phyloP scores from a whole-genome alignment of 2,888 invertebrate species.

The Cetonia aurata region DNA sequence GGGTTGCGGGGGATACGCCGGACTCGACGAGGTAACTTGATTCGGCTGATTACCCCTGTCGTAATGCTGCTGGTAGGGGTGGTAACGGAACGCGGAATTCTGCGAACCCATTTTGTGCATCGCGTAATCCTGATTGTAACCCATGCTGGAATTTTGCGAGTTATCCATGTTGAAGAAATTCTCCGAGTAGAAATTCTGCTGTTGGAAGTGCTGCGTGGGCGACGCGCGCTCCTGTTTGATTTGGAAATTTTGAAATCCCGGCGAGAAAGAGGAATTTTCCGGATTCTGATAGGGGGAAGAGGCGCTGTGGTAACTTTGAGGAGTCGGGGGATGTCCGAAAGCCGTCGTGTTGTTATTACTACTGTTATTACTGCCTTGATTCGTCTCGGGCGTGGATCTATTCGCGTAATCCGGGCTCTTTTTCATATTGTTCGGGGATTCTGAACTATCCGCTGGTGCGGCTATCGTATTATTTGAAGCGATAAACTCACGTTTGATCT shows the following conservation, averaged over 20 bases:
- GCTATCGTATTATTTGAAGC: slow-evolving; percentile 69
- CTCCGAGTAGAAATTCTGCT: slow-evolving; percentile 50
- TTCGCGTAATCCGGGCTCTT: slow-evolving; percentile 71
- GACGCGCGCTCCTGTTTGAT: slow-evolving; percentile 67
- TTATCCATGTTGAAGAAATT: slow-evolving; percentile 58
- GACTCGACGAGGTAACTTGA: slow-evolving; percentile 66
- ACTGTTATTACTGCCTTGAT: slow-evolving; percentile 58
- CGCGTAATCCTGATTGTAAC: slow-evolving; percentile 60
- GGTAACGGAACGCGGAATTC: slow-evolving; percentile 61
- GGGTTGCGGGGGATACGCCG: slow-evolving; percentile 74
- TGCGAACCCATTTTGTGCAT: slow-evolving; percentile 58
- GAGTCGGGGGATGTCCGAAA: slow-evolving; percentile 75
- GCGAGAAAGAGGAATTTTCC: slow-evolving; percentile 72
- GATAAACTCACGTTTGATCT: slow-evolving; percentile 69
- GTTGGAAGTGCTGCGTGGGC: slow-evolving; percentile 57
- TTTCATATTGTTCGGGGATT: slow-evolving; percentile 72
- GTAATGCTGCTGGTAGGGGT: slow-evolving; percentile 63
- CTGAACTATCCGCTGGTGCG: slow-evolving; percentile 83
- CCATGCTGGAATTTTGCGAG: slow-evolving; percentile 56
- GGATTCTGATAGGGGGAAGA: slow-evolving; percentile 75
- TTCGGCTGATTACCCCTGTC: slow-evolving; percentile 51
- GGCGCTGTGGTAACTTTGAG: slow-evolving; percentile 77
- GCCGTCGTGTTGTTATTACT: slow-evolving; percentile 65
- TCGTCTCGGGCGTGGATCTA: slow-evolving; percentile 72
- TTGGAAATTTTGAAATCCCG: slow-evolving; percentile 61